Evolutionary conservation across 2,797 vertebrate species (phyloP).

Genomic region (Lagodon rhomboides): DNA sequence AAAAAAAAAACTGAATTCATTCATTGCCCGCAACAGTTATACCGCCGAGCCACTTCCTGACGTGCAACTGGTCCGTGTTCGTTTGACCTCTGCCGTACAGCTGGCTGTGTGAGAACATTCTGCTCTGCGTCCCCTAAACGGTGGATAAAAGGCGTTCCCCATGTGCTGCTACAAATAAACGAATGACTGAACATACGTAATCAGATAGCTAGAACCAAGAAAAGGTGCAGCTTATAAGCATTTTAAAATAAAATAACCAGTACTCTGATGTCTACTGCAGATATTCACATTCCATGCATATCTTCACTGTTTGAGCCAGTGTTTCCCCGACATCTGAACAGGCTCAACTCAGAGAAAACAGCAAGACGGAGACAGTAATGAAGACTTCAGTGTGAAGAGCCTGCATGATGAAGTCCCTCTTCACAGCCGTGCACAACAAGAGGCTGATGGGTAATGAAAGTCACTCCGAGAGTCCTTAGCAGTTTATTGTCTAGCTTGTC

Average conservation of each 20-base stretch:
- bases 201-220: slow-evolving; percentile 6
- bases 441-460: slow-evolving; percentile 3
- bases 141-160: slow-evolving; percentile 16
- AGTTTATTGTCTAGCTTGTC: slow-evolving; percentile 32
- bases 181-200: background rate
- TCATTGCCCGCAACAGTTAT: background rate
- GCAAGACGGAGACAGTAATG: slow-evolving; percentile 19
- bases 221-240: slow-evolving; percentile 2
- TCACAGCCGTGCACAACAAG: slow-evolving; percentile 14
- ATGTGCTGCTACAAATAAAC: slow-evolving; percentile 11
- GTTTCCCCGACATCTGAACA: background rate
- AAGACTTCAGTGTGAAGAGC: slow-evolving; percentile 2
- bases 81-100: slow-evolving; percentile 12
- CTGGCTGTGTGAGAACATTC: background rate
- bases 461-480: slow-evolving; percentile 15
- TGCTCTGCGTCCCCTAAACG: slow-evolving; percentile 6
- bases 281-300: slow-evolving; percentile 42
- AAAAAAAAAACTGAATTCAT: slow-evolving; percentile 12
- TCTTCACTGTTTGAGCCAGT: background rate
- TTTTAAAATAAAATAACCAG: slow-evolving; percentile 26
- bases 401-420: slow-evolving; percentile 5
- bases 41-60: slow-evolving; percentile 23
- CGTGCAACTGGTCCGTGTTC: background rate
- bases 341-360: slow-evolving; percentile 16
- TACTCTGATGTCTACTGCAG: background rate